Evolutionary conservation across 2,888 invertebrate species (phyloP), one percentile per base, ranked within the genome.

Genomic region (Anagyrus pseudococci): DNA sequence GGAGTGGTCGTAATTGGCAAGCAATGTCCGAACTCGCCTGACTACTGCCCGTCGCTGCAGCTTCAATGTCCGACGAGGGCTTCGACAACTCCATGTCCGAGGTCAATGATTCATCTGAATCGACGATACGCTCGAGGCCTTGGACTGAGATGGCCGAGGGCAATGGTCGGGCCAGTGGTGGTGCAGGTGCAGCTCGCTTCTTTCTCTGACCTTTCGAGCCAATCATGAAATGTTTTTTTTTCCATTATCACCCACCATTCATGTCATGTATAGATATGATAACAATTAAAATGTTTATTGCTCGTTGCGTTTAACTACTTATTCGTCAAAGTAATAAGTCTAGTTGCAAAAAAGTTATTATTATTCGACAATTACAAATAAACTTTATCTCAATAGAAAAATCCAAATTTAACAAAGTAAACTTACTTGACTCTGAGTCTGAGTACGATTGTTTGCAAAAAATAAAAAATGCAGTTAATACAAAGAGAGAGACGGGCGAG

Each of bases 121-220:
- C 79, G 17, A 77, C 72, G 29, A 79, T 80, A n/a, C 79, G 76
- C 50, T 80, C 79, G 13, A 80, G 62, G 2, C 73, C 77, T 56
- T 78, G 79, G 2, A 70, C 73, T 3, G 79, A 79, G 26, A 77
- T 77, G 2, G 79, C 78, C 1, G 79, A 77, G 37, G 74, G 68
- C 15, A 76, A 70, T 8, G 73, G 75, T 15, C 75, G 69, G 15
- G 72, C 72, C 3, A 75, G 72, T 10, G 80, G 78, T 40, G 84
- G 82, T 13, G 84, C 84, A 25, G 85, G 85, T 1, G 87, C 86
- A 13, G 85, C 84, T 70, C 85, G 84, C 76, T 87, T 86, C 77
- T 87, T 87, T 66, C 85, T 78, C 41, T 81, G 82, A 73, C 84
- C 86, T 84, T 75, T 26, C 33, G 8, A 13, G 4, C n/a, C n/a